These are phyloP conservation scores for Orthosia cruda DNA, from an alignment of 2,888 invertebrate species.

Conservation along the genomic window DNA sequence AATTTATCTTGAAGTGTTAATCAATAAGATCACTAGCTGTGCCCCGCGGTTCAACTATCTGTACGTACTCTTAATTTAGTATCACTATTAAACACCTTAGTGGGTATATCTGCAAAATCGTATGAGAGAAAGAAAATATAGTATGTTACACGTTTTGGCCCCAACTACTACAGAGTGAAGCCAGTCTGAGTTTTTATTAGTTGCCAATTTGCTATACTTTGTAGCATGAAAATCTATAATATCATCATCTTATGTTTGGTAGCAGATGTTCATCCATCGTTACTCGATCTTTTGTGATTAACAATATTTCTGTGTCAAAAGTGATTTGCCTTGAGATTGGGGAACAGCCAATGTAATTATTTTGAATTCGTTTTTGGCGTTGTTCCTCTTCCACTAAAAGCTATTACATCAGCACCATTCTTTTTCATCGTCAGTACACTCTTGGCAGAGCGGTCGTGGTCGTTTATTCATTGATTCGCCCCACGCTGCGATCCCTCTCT, in stretches of 20 bases:
- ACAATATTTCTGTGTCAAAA: background rate
- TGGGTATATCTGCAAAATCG: background rate
- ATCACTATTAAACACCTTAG: background rate
- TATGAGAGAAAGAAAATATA: background rate
- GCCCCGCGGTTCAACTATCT: too few species aligned
- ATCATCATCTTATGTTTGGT: background rate
- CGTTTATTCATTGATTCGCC: too few species aligned
- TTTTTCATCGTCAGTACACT: too few species aligned
- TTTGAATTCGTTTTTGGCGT: background rate
- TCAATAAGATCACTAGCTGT: too few species aligned
- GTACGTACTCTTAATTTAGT: too few species aligned
- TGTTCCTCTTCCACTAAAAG: background rate
- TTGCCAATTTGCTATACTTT: slow-evolving; percentile 45
- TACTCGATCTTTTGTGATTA: background rate
- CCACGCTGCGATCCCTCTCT: too few species aligned
- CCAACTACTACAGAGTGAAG: background rate
- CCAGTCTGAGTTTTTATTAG: slow-evolving; percentile 3
- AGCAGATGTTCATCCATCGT: slow-evolving; percentile 1
- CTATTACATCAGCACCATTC: background rate
- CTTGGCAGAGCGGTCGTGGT: too few species aligned
- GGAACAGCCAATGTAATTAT: slow-evolving; percentile 1
- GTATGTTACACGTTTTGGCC: slow-evolving; percentile 21
- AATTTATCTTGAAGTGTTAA: too few species aligned
- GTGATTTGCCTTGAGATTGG: background rate
- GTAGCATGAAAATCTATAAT: slow-evolving; percentile 21